phyloP scores from a whole-genome alignment of 2,797 vertebrate genomes.

The Sciaenops ocellatus region DNA sequence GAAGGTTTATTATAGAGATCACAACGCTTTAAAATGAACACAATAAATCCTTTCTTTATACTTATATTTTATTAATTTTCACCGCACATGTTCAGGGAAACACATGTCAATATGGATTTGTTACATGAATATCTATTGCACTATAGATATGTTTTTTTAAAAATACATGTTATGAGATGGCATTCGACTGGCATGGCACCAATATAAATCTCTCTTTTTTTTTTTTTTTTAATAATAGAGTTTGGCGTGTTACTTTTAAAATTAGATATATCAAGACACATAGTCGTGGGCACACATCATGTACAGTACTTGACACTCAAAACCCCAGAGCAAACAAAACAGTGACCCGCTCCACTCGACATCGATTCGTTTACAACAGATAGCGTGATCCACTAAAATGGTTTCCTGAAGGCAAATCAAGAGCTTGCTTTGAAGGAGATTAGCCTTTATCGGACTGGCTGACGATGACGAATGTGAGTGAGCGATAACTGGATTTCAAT shows the following conservation, averaged over 20 bases:
- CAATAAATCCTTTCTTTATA: constrained; percentile 50
- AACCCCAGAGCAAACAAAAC: constrained; percentile 73
- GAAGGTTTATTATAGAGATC: background rate
- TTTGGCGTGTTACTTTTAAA: constrained; percentile 74
- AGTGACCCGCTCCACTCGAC: constrained; percentile 50
- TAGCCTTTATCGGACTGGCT: constrained; percentile 41
- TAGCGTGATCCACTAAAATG: constrained; percentile 40
- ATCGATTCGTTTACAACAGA: constrained; percentile 50
- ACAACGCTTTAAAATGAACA: constrained; percentile 31
- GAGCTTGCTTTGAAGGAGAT: constrained; percentile 62
- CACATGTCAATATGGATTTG: constrained; percentile 80
- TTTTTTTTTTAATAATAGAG: constrained; percentile 59
- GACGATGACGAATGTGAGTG: constrained; percentile 31
- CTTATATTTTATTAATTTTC: constrained; percentile 83
- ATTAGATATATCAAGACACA: constrained; percentile 78
- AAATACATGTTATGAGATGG: constrained; percentile 81
- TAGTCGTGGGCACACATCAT: constrained; percentile 72
- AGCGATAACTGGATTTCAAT: constrained; percentile 37
- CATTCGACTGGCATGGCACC: constrained; percentile 72
- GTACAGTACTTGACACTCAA: constrained; percentile 76
- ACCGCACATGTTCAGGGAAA: constrained; percentile 82
- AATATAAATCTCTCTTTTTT: constrained; percentile 71
- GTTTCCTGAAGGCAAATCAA: constrained; percentile 64
- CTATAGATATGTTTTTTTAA: constrained; percentile 81
- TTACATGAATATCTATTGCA: constrained; percentile 84